Base-by-base conservation (phyloP, 2,888 invertebrate species). In the Campoplex nolae region DNA sequence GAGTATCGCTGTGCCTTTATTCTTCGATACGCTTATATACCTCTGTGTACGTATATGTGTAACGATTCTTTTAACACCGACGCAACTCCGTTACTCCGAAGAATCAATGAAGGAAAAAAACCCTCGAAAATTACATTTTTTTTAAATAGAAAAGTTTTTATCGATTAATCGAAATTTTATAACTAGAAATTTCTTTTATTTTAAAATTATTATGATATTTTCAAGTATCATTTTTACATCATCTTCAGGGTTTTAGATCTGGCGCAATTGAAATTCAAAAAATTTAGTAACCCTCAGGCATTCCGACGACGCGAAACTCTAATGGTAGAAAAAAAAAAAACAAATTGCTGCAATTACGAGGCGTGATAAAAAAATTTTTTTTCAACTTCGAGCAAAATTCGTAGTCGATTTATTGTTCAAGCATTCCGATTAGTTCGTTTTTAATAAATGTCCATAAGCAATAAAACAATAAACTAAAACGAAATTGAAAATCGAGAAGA, bases 1-100 rank as follows among this genome's bases (percentile, higher is more conserved):
- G 18, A 77, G 67, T 38, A 65, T 74, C 18, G 35, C 42, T 38
- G 76, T 38, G 45, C 38, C 73, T 58, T 58, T 32, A 58, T 58
- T 58, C 67, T 45, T 62, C 73, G 67, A 71, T 81, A 32, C 16
- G 62, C 71, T 73, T 51, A n/a, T n/a, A n/a, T n/a, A 23, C 42
- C 38, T 54, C 16, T 42, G 28, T 45, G 28, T 48, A 54, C 28
- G 48, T n/a, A 35, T 74, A 45, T 68, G 68, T 58, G 58, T 54
- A 45, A 32, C 68, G 58, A 73, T 81, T 76, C 45, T 65, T 74
- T 65, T 75, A 70, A 42, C 54, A 62, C 42, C 45, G 35, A 38
- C 67, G 38, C 32, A 56, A 18, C 51, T 38, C 13, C 51, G 67
- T 42, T 28, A 18, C 38, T 23, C 18, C 32, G 8, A 16, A 45